A percentile compares a stretch with the other conserved stretches of the same genome.
Evolutionary conservation across 2,888 invertebrate species (phyloP).

Genomic region (Synanthedon formicaeformis): DNA sequence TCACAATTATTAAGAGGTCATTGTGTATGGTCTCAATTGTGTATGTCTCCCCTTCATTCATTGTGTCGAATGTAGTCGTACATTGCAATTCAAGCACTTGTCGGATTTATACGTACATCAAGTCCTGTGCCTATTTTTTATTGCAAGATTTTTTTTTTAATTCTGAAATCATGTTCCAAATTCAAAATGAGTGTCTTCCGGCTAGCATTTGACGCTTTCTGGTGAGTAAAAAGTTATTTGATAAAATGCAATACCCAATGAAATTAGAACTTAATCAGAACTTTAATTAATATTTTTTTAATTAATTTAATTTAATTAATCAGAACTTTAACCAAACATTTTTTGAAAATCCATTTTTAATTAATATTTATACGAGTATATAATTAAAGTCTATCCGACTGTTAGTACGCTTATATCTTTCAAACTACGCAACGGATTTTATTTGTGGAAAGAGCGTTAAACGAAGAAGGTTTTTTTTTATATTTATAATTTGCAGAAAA

Average conservation of each 20-base stretch:
- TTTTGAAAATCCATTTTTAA: neutral
- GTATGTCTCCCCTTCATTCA: conserved; percentile 32
- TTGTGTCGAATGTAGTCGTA: conserved; percentile 24
- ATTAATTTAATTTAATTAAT: too few relatives aligned
- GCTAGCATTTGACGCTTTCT: conserved; percentile 33
- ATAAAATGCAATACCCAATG: too few relatives aligned
- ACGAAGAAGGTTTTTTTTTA: too few relatives aligned
- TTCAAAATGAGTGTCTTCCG: conserved; percentile 33
- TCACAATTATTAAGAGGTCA: conserved; percentile 22
- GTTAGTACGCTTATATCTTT: too few relatives aligned
- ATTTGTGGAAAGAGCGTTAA: too few relatives aligned
- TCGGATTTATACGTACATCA: conserved; percentile 25
- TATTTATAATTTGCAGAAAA: too few relatives aligned
- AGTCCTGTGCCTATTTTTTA: conserved; percentile 1
- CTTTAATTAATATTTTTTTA: too few relatives aligned
- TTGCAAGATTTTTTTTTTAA: conserved; percentile 1
- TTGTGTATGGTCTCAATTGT: conserved; percentile 44
- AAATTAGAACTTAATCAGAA: too few relatives aligned
- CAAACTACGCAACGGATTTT: too few relatives aligned
- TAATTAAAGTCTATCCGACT: too few relatives aligned
- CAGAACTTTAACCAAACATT: too few relatives aligned
- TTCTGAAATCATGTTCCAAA: neutral
- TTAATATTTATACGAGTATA: too few relatives aligned
- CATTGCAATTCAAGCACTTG: conserved; percentile 35
- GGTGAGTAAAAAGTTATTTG: conserved; percentile 31